These are phyloP conservation scores for Pseudomyrmex flavicornis DNA, from an alignment of 1,140 invertebrate species.

Conservation along the genomic window DNA sequence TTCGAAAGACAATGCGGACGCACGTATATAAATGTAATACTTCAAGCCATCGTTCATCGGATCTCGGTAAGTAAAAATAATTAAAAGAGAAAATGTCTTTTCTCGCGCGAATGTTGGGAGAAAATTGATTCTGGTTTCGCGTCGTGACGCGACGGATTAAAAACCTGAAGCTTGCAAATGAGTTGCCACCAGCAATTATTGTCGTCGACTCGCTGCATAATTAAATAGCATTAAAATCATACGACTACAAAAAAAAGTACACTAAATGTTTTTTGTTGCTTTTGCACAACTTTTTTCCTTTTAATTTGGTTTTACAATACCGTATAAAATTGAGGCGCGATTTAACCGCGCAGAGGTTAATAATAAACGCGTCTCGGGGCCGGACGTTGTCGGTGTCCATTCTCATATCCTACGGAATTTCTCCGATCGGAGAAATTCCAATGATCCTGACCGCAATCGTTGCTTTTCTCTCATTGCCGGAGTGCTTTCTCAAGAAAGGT, in stretches of 20 bases:
- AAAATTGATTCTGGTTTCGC: neutral
- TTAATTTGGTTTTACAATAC: slow-evolving; percentile 6
- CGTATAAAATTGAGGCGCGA: slow-evolving; percentile 22
- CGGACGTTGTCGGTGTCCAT: slow-evolving; percentile 22
- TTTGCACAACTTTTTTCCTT: neutral
- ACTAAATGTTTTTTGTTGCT: neutral
- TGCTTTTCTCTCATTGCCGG: slow-evolving; percentile 41
- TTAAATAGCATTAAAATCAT: neutral
- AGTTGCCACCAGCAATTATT: neutral
- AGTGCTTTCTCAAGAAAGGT: slow-evolving; percentile 42
- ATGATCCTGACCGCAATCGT: slow-evolving; percentile 41
- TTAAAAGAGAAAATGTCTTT: slow-evolving; percentile 47
- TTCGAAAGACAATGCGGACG: too few relatives aligned
- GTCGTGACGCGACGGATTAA: too few relatives aligned
- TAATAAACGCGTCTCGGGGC: slow-evolving; percentile 42
- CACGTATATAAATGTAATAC: too few relatives aligned
- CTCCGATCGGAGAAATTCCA: slow-evolving; percentile 46
- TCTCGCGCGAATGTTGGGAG: neutral
- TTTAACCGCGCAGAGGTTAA: slow-evolving; percentile 20
- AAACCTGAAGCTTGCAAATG: too few relatives aligned
- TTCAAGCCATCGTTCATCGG: slow-evolving; percentile 1
- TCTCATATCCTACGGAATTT: slow-evolving; percentile 36
- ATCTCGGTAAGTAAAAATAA: slow-evolving; percentile 60
- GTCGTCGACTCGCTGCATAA: neutral
- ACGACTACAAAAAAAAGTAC: neutral